Conservation (phyloP, 2,113 vertebrate genomes). For the Pyrgilauda ruficollis region DNA sequence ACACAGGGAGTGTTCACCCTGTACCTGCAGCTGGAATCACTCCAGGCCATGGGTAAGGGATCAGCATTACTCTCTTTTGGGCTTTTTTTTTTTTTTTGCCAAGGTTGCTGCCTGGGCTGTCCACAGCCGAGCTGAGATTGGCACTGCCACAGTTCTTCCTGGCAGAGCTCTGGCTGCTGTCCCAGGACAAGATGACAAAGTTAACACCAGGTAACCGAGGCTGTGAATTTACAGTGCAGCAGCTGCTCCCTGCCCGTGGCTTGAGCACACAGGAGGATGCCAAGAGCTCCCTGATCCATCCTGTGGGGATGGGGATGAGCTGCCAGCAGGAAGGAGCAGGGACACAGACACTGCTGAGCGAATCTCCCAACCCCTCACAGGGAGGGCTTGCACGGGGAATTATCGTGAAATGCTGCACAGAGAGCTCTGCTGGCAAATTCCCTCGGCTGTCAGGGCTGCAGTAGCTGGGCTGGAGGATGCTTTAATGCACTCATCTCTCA, state of each 20-base stretch:
- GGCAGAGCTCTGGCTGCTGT: background rate
- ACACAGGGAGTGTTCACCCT: fast-evolving
- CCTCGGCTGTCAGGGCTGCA: fast-evolving
- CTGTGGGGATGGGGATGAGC: background rate
- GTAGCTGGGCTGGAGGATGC: background rate
- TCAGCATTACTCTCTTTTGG: background rate
- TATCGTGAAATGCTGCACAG: fast-evolving
- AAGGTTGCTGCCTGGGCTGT: background rate
- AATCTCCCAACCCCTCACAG: fast-evolving
- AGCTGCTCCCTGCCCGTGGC: background rate
- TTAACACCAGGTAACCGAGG: background rate
- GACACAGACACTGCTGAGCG: fast-evolving
- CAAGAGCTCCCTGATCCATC: background rate
- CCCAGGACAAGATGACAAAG: background rate
- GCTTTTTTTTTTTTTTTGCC: background rate
- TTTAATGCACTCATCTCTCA: background rate
- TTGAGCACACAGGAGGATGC: background rate
- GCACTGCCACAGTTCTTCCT: background rate
- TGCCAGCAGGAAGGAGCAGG: fast-evolving
- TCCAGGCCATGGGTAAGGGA: background rate
- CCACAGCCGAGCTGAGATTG: background rate
- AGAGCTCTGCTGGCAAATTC: background rate
- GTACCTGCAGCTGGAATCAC: background rate
- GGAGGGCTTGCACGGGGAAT: background rate
- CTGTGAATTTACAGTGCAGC: background rate